phyloP scores from a whole-genome alignment of 2,888 invertebrate species.

The Phorcus lineatus region DNA sequence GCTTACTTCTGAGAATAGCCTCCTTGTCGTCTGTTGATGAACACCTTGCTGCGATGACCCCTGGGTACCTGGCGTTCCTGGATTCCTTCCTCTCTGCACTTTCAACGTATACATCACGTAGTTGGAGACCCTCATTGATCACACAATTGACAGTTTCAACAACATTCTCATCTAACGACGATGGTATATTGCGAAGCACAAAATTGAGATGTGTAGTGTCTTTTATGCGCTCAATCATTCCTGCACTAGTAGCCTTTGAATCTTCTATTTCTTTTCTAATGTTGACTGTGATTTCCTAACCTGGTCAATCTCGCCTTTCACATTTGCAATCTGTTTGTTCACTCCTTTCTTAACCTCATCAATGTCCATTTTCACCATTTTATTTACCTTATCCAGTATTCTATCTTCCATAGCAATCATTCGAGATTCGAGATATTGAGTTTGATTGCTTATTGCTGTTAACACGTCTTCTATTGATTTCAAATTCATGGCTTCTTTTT shows the following conservation, averaged over 20 bases:
- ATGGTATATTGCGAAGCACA: neutral
- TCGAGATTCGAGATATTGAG: too few relatives aligned
- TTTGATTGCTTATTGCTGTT: too few relatives aligned
- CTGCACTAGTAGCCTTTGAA: neutral
- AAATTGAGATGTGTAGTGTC: neutral
- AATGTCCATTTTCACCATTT: too few relatives aligned
- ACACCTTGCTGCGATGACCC: neutral
- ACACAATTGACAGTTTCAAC: neutral
- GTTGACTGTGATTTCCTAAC: neutral
- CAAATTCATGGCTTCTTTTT: too few relatives aligned
- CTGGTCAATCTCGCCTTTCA: too few relatives aligned
- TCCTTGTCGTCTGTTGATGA: neutral
- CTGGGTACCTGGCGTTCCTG: neutral
- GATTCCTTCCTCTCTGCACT: neutral
- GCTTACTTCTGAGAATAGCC: too few relatives aligned
- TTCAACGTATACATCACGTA: neutral
- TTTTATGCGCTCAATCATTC: neutral
- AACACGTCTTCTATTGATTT: too few relatives aligned
- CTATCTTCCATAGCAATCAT: too few relatives aligned
- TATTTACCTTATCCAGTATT: too few relatives aligned
- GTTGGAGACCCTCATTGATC: neutral
- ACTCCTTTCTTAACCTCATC: too few relatives aligned
- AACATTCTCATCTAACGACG: neutral
- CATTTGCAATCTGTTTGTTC: too few relatives aligned
- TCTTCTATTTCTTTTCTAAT: neutral